Evolutionary conservation across 2,888 invertebrate species (phyloP).

Genomic region (Lepidocyrtinus sp.): DNA sequence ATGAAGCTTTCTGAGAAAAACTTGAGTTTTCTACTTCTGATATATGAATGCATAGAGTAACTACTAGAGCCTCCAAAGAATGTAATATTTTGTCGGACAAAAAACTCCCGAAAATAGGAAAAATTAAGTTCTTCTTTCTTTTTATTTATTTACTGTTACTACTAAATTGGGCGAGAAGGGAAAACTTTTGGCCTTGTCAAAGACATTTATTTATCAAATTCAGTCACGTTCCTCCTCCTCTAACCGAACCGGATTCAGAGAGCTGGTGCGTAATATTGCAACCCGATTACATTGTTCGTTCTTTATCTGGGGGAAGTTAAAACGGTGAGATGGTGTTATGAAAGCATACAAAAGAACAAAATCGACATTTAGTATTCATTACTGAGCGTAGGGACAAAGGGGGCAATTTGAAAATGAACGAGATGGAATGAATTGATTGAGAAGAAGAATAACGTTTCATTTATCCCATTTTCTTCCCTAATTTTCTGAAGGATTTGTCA

Average conservation of each 20-base stretch:
- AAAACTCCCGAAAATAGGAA: no score
- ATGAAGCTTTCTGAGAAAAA: neutral
- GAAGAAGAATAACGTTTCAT: neutral
- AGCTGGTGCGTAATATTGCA: neutral
- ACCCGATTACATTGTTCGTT: neutral
- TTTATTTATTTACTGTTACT: neutral
- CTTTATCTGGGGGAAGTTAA: neutral
- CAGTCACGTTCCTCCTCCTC: constrained; percentile 36
- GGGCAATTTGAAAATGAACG: no score
- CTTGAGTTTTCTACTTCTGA: neutral
- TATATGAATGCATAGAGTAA: neutral
- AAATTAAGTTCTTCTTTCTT: constrained; percentile 18
- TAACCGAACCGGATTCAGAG: neutral
- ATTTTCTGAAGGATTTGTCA: neutral
- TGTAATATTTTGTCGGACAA: neutral
- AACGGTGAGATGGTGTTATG: no score
- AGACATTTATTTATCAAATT: constrained; percentile 30
- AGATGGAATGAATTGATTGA: neutral
- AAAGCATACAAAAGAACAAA: no score
- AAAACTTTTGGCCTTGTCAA: neutral
- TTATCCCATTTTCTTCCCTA: neutral
- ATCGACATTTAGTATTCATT: no score
- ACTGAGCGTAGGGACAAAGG: neutral
- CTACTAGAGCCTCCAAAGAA: neutral
- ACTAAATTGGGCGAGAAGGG: neutral